Conservation (phyloP, 2,113 vertebrate species). For the Oreochromis tanganicae region DNA sequence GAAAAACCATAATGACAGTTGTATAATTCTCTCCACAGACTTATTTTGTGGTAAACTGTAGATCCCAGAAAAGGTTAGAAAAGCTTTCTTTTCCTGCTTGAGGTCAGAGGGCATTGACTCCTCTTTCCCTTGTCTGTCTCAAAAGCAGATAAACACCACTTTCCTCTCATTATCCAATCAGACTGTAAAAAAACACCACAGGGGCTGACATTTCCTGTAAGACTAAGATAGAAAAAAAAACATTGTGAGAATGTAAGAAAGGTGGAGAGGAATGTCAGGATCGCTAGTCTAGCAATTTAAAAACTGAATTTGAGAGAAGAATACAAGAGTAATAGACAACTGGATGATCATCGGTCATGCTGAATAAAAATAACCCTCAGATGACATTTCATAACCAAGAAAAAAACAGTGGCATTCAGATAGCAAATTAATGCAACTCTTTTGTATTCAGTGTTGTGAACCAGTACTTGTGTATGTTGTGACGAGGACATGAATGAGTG, state of each 20-base stretch:
- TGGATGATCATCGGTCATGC: neutral
- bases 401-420: neutral
- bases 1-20: neutral
- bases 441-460: neutral
- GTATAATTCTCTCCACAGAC: neutral
- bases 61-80: neutral
- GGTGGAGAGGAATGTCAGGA: neutral
- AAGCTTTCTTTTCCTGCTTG: neutral
- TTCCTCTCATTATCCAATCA: slow-evolving; percentile 37
- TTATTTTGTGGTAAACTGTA: slow-evolving; percentile 11
- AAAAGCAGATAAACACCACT: slow-evolving; percentile 28
- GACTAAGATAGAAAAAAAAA: neutral
- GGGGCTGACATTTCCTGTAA: neutral
- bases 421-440: neutral
- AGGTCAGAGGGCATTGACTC: slow-evolving; percentile 18
- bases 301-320: neutral
- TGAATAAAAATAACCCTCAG: neutral
- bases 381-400: neutral
- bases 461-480: neutral
- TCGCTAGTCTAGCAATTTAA: neutral
- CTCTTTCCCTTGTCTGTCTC: neutral
- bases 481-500: neutral
- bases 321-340: neutral
- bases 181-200: neutral
- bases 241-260: neutral